These are phyloP conservation scores for Hirtodrosophila duncani DNA, from an alignment of 2,888 invertebrate species.

Conservation along the genomic window DNA sequence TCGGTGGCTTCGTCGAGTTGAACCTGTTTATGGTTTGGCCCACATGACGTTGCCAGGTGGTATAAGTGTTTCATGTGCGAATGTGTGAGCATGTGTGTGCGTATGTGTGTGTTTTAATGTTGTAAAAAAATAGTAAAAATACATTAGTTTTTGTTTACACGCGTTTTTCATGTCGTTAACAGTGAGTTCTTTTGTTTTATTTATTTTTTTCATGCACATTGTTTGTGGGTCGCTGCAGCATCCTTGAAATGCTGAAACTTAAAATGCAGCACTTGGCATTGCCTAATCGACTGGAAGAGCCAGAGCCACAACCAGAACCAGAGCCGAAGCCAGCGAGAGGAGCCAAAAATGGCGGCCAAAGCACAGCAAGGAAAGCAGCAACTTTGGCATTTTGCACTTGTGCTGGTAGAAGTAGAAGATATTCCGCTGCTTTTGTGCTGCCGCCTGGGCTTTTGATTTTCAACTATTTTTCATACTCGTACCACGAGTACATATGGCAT, in stretches of 20 bases:
- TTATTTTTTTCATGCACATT: conserved; percentile 35
- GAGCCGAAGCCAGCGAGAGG: conserved; percentile 22
- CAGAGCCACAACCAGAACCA: conserved; percentile 22
- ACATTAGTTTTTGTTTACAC: conserved; percentile 71
- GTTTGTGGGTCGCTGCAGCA: conserved; percentile 66
- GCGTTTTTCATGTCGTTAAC: conserved; percentile 64
- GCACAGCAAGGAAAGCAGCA: conserved; percentile 19
- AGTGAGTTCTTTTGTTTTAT: conserved; percentile 38
- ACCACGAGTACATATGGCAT: conserved; percentile 30
- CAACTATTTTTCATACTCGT: conserved; percentile 60
- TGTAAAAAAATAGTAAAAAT: conserved; percentile 67
- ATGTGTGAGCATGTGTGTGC: conserved; percentile 11
- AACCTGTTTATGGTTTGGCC: conserved; percentile 78
- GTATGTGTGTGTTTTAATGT: conserved; percentile 21
- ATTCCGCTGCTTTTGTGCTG: conserved; percentile 22
- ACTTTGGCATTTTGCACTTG: conserved; percentile 62
- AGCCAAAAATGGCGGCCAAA: background rate
- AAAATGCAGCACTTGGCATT: conserved; percentile 54
- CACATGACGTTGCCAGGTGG: conserved; percentile 53
- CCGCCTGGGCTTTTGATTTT: conserved; percentile 52
- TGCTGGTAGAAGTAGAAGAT: conserved; percentile 59
- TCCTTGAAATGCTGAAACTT: conserved; percentile 56
- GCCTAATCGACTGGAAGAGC: conserved; percentile 42
- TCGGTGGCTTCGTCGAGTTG: conserved; percentile 94
- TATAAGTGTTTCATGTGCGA: background rate